Base-by-base conservation (phyloP, 2,113 vertebrate species). In the Stigmatopora nigra region DNA sequence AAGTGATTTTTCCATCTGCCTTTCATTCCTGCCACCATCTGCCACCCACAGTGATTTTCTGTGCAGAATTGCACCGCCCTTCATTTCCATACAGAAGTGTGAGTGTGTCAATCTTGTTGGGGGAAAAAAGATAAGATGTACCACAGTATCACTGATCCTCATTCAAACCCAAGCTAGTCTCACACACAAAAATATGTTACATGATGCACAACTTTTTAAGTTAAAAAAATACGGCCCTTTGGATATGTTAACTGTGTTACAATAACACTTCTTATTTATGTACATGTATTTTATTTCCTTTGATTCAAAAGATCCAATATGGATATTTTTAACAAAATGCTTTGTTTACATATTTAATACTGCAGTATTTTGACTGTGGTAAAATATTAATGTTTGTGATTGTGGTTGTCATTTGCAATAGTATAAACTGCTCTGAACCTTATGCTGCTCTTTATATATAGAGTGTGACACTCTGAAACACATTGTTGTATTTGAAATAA, bases 1-100 rank as follows among this genome's bases (percentile, higher is more conserved):
- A 76, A 72, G 66, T 64, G 73, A 77, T 80, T 79, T 86, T 83
- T 82, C 81, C 84, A 80, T 86, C 84, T 81, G 82, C 73, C 79
- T 82, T 78, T 82, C 71, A 65, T 80, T 82, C 84, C 71, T 31
- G 67, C 70, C 71, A 64, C 82, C 81, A 79, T 86, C 82, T 83
- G 82, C 79, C 67, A 59, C 66, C 65, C 41, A 64, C 78, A 75
- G 73, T 72, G 77, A 77, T 73, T 70, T 72, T 65, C 69, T 63
- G n/a, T 22, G 72, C 67, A 76, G 67, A 73, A 72, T 61, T 49
- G 36, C 2, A 3, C 60, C 62, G 63, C 60, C 63, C 25, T 68
- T 65, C 47, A 63, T 7, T n/a, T 67, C 51, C 31, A 61, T 22
- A 38, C n/a, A 20, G 19, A 61, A 61, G 12, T 15, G 59, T 45